Conservation (phyloP, 2,888 invertebrate species). For the Tipula vernalis region DNA sequence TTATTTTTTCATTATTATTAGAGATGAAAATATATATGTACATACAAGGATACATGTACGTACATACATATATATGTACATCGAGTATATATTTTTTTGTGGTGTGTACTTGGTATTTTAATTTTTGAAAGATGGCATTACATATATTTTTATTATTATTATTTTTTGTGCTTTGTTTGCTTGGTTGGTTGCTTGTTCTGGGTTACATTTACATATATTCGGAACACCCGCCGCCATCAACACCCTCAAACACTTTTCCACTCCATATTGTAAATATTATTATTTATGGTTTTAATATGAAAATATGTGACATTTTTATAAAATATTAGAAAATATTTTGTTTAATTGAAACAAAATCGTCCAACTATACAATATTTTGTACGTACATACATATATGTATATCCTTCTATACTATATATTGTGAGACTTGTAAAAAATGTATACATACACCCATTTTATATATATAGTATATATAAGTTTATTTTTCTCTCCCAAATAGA, state of each 20-base stretch:
- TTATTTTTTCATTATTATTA: not conserved
- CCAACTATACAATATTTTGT: not conserved
- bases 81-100: not conserved
- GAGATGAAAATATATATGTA: not conserved
- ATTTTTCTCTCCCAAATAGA: not conserved
- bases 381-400: too few species aligned
- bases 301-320: not conserved
- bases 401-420: not conserved
- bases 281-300: conserved; percentile 4
- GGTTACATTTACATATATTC: not conserved
- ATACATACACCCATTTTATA: not conserved
- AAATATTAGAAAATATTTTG: not conserved
- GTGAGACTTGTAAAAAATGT: not conserved
- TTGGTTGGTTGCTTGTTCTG: not conserved
- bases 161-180: not conserved
- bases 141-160: not conserved
- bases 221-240: not conserved
- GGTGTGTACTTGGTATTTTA: not conserved
- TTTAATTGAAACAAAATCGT: not conserved
- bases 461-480: too few species aligned
- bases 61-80: not conserved
- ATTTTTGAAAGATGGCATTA: conserved; percentile 4
- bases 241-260: not conserved
- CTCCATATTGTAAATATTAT: not conserved
- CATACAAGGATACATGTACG: not conserved